Percentiles rank a stretch among this genome's conserved stretches.
Conservation (phyloP, 1,140 invertebrate genomes). For the Zaprionus ghesquierei region DNA sequence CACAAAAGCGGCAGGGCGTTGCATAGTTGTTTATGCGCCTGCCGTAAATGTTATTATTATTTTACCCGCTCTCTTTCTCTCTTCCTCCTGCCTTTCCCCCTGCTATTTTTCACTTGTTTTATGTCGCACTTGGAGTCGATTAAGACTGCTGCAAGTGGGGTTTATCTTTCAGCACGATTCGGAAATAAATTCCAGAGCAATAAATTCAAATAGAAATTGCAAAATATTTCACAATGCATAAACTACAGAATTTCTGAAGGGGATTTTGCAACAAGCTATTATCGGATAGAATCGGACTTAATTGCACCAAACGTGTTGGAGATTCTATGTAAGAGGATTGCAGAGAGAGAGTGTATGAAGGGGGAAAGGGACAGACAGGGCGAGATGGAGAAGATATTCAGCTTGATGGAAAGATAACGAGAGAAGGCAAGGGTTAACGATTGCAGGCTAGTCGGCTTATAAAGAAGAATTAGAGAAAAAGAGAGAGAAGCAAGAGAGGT, state of each 20-base stretch:
- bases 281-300: not conserved
- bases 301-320: too few relatives aligned
- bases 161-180: not conserved
- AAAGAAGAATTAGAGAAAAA: too few relatives aligned
- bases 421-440: too few relatives aligned
- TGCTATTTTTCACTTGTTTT: not conserved
- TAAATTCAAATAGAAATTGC: not conserved
- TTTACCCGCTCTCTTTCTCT: not conserved
- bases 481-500: too few relatives aligned
- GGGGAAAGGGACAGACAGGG: too few relatives aligned
- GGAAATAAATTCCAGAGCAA: not conserved
- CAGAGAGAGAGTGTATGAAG: too few relatives aligned
- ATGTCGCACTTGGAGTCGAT: not conserved
- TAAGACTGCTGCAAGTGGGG: not conserved
- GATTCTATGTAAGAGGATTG: too few relatives aligned
- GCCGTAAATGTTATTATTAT: constrained; percentile 57
- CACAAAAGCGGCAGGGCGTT: constrained; percentile 22
- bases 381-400: too few relatives aligned
- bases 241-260: not conserved
- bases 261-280: not conserved
- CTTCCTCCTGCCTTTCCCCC: not conserved
- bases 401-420: too few relatives aligned
- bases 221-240: not conserved
- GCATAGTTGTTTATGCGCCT: constrained; percentile 70
- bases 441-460: too few relatives aligned